Conservation (phyloP, 2,797 vertebrate genomes). For the Hyperoplus lanceolatus region DNA sequence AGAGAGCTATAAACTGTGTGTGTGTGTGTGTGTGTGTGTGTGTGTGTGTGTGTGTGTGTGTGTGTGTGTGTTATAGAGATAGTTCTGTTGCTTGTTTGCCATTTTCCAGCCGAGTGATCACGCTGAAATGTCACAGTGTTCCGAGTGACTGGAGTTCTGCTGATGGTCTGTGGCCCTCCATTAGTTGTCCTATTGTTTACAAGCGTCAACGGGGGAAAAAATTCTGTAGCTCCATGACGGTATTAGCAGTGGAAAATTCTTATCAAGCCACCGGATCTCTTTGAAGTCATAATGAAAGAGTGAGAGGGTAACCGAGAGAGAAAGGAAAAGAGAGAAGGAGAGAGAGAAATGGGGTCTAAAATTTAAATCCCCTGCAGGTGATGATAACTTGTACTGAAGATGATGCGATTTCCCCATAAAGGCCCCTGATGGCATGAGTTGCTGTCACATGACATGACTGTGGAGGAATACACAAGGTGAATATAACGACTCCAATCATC, state of each 20-base stretch:
- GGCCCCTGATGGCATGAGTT: slow-evolving; percentile 17
- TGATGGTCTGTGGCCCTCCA: slow-evolving; percentile 25
- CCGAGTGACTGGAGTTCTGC: not conserved
- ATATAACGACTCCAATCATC: not conserved
- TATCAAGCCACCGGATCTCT: slow-evolving; percentile 42
- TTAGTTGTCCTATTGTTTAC: slow-evolving; percentile 35
- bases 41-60: slow-evolving; percentile 3
- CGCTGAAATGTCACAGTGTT: slow-evolving; percentile 24
- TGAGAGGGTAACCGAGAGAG: slow-evolving; percentile 36
- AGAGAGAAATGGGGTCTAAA: slow-evolving; percentile 27
- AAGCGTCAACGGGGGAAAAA: not conserved
- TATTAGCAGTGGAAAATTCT: slow-evolving; percentile 33
- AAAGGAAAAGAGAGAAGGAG: slow-evolving; percentile 2
- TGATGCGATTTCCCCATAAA: slow-evolving; percentile 61
- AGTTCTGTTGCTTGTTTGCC: slow-evolving; percentile 29
- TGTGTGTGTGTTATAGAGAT: not conserved
- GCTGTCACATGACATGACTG: slow-evolving; percentile 42
- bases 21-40: slow-evolving; percentile 7
- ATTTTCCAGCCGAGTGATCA: slow-evolving; percentile 51
- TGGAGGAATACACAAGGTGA: slow-evolving; percentile 25
- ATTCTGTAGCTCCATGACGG: not conserved
- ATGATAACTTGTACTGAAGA: slow-evolving; percentile 56
- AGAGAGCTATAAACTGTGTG: slow-evolving; percentile 3
- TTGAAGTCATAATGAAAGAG: slow-evolving; percentile 56
- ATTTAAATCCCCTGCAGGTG: slow-evolving; percentile 72